Evolutionary conservation across 2,113 vertebrate genomes (phyloP), one percentile per base, ranked within the genome.

Genomic region (Ivindomyrus marchei): DNA sequence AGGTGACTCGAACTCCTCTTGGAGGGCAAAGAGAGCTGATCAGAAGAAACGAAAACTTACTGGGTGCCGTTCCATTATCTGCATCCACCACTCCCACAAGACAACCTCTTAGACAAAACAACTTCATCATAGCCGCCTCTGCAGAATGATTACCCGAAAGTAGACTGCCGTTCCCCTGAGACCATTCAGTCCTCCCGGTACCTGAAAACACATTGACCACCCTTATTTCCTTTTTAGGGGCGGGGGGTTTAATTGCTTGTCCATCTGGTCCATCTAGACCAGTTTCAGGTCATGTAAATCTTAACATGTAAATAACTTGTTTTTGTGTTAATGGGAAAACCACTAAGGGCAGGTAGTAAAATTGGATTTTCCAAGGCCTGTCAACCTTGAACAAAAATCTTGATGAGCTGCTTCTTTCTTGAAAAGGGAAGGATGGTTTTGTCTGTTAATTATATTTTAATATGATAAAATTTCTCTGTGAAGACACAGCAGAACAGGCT

Each of bases 401-500:
- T 45, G 42, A 85, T 80, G 74, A 80, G 36, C 74, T 31, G 36
- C 36, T 80, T 80, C 36, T 19, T 42, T 42, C 17, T 2, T 80
- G 39, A 80, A 39, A 80, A 80, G 31, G 15, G 62, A 70, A 42
- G 74, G 74, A 36, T 0, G 36, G 4, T 80, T 80, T 80, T 85
- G 83, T 85, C 45, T 24, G 83, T 94, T 94, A 95, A 95, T 95
- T 93, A 94, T 95, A 94, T 93, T 93, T 94, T 94, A 93, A 94
- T 93, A 92, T 92, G 91, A 95, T 93, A 94, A 94, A 93, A 93
- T 91, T 93, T 93, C 91, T 91, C 92, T 94, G 90, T 92, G 92
- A 92, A 94, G 91, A 92, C 91, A 89, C 91, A 91, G 93, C 92
- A 92, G 95, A 94, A 94, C 92, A 92, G 94, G 93, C 10, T 50